Evolutionary conservation across 2,888 invertebrate genomes (phyloP).

Genomic region (Aromia moschata): DNA sequence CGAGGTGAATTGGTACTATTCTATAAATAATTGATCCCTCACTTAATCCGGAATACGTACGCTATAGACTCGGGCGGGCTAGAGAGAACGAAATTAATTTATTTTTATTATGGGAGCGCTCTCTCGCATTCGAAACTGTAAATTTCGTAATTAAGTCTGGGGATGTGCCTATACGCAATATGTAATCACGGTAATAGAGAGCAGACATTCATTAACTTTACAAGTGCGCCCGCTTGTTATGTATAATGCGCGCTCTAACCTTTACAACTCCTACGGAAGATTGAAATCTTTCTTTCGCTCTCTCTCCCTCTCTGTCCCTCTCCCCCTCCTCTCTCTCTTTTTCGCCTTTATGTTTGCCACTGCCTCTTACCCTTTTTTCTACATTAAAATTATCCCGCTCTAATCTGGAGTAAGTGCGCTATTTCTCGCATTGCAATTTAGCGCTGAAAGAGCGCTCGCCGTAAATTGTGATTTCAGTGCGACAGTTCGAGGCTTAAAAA

Average conservation of each 20-base stretch:
- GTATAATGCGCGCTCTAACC: slow-evolving; percentile 46
- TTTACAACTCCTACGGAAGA: slow-evolving; percentile 38
- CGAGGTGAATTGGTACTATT: slow-evolving; percentile 36
- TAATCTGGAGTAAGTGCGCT: slow-evolving; percentile 20
- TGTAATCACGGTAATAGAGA: slow-evolving; percentile 51
- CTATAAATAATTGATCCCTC: slow-evolving; percentile 43
- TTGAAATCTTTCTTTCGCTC: slow-evolving; percentile 31
- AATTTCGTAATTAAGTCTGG: slow-evolving; percentile 53
- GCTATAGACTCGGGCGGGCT: too few relatives aligned
- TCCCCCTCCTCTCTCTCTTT: slow-evolving; percentile 9
- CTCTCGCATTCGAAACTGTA: slow-evolving; percentile 47
- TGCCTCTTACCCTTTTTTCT: slow-evolving; percentile 17
- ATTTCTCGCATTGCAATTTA: slow-evolving; percentile 20
- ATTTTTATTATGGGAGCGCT: slow-evolving; percentile 48
- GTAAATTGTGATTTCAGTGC: slow-evolving; percentile 12
- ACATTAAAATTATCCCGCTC: slow-evolving; percentile 21
- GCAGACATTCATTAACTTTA: slow-evolving; percentile 50
- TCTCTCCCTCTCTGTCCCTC: slow-evolving; percentile 9
- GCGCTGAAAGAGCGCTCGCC: slow-evolving; percentile 15
- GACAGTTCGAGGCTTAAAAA: slow-evolving; percentile 2
- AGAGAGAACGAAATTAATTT: slow-evolving; percentile 47
- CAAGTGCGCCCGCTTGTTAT: slow-evolving; percentile 49
- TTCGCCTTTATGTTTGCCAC: slow-evolving; percentile 17
- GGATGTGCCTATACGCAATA: slow-evolving; percentile 51
- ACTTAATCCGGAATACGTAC: slow-evolving; percentile 37